Evolutionary conservation across 2,797 vertebrate species (phyloP), one percentile per base, ranked within the genome.

Genomic region (Staurois parvus): DNA sequence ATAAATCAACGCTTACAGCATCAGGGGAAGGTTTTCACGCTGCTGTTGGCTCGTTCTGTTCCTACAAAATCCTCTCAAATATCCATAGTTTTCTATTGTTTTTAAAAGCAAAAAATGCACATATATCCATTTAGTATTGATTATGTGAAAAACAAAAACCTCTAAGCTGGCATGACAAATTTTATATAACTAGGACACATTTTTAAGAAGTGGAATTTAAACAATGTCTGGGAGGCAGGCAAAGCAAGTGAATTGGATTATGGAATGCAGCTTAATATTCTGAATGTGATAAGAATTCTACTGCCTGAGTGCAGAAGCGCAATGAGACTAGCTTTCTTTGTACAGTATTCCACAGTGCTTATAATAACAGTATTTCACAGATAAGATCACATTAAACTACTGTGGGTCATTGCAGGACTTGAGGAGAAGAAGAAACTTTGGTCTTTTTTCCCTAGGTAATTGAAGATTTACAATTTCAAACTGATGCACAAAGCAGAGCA

Each of bases 191-290:
- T 68, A 79, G 76, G 76, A 84, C 83, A 84, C 48, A 78, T 79
- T 79, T 74, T 79, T 30, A 37, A 67, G 40, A 74, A 37, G 69
- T 52, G n/a, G 56, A 85, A 79, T 85, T 45, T 79, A 74, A 85
- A 79, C 74, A 79, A 79, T 79, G 70, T 85, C 84, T 79, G 68
- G 40, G 42, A 85, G 84, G 84, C 76, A 74, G n/a, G 76, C 69
- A 64, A 34, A 74, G 11, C 76, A 85, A 79, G 84, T 85, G 69
- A 73, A 85, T 85, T 85, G 84, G 76, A 85, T 85, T 85, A 85
- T 12, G 21, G 76, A 67, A 34, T 29, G 84, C 69, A n/a, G 84
- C 37, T 40, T 77, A 77, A 67, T 69, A 70, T 69, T 56, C 26
- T 21, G 11, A 28, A 84, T 84, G 74, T 72, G 82, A 84, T 76